phyloP scores from a whole-genome alignment of 2,797 vertebrate species.

The Cyprinodon diabolis region DNA sequence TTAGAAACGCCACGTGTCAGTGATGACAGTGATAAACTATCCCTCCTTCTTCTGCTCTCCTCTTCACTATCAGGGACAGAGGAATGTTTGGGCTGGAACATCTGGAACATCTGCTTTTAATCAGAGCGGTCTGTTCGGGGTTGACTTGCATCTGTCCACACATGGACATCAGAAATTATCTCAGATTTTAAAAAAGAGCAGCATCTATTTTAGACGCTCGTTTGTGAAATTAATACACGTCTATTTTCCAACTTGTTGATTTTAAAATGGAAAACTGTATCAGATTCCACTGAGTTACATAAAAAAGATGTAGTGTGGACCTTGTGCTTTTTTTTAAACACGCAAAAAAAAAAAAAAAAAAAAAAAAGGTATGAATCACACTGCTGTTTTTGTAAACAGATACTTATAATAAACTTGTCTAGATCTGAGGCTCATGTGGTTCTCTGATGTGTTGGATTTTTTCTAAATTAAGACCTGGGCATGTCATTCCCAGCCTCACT shows the following conservation, averaged over 20 bases:
- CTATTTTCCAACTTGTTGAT: neutral
- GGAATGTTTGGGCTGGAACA: constrained; percentile 73
- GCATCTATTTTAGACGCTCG: neutral
- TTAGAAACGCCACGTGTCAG: neutral
- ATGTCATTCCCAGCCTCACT: neutral
- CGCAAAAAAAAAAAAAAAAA: neutral
- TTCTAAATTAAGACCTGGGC: constrained; percentile 14
- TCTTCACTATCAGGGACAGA: constrained; percentile 45
- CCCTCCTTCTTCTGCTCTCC: constrained; percentile 20
- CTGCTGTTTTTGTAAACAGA: constrained; percentile 17
- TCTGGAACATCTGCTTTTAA: constrained; percentile 90
- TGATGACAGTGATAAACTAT: neutral
- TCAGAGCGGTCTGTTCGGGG: constrained; percentile 85
- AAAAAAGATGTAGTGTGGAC: constrained; percentile 52
- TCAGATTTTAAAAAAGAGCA: constrained; percentile 2
- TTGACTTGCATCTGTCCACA: constrained; percentile 84
- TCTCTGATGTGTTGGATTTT: constrained; percentile 25
- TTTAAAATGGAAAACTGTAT: constrained; percentile 53
- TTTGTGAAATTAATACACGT: neutral
- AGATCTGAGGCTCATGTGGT: constrained; percentile 16
- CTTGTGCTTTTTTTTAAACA: neutral
- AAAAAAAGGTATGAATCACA: constrained; percentile 12
- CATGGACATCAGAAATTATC: constrained; percentile 60
- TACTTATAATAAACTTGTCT: neutral
- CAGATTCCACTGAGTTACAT: constrained; percentile 29